These are phyloP conservation scores for Drosophila maculinotata DNA, from an alignment of 2,888 invertebrate genomes.

Conservation along the genomic window DNA sequence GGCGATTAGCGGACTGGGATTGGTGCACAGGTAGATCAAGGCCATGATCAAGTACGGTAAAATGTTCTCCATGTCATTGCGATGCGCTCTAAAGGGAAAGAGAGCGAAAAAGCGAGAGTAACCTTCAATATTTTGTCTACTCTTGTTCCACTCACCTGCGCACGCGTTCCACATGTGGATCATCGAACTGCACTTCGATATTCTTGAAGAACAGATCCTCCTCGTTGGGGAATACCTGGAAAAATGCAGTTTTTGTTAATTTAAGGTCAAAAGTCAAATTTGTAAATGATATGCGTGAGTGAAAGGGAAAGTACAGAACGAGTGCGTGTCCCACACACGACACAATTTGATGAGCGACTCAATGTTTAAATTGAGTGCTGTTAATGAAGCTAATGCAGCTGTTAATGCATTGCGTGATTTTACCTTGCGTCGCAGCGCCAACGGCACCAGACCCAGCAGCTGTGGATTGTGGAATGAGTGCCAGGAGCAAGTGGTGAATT, in stretches of 20 bases:
- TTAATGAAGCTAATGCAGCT: background rate
- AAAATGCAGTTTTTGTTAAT: background rate
- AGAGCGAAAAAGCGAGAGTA: background rate
- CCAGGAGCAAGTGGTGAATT: no score
- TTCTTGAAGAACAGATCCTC: conserved; percentile 85
- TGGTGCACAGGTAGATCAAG: conserved; percentile 87
- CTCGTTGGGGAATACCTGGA: conserved; percentile 86
- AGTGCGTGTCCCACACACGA: conserved; percentile 8
- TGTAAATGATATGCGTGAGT: conserved; percentile 8
- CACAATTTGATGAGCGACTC: background rate
- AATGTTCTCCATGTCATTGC: conserved; percentile 90
- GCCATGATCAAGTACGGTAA: conserved; percentile 87
- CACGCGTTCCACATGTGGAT: conserved; percentile 86
- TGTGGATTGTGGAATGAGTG: conserved; percentile 50
- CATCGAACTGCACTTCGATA: conserved; percentile 83
- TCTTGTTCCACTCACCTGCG: conserved; percentile 81
- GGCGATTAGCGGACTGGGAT: conserved; percentile 86
- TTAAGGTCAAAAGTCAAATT: background rate
- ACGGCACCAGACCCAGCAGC: conserved; percentile 71
- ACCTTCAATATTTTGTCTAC: background rate
- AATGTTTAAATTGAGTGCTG: no score
- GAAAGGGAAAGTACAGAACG: conserved; percentile 7
- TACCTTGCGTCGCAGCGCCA: conserved; percentile 71
- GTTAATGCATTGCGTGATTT: conserved; percentile 17
- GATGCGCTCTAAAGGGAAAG: conserved; percentile 86